phyloP scores from a whole-genome alignment of 2,113 vertebrate genomes.

The Chaetorhynchus papuensis region DNA sequence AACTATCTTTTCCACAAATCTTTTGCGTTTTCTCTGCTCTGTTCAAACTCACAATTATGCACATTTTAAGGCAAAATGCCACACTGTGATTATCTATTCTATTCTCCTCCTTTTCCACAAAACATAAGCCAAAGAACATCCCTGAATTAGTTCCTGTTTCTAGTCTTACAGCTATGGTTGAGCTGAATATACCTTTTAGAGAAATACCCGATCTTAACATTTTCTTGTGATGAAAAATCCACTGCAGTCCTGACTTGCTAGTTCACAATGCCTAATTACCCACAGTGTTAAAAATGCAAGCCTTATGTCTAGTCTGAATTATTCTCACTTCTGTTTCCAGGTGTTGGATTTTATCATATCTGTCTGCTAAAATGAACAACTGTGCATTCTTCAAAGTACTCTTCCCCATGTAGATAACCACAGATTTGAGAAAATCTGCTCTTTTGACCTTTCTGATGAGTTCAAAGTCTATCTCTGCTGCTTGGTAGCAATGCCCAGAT shows the following conservation, averaged over 20 bases:
- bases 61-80: neutral
- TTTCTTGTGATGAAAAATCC: conserved; percentile 4
- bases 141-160: conserved; percentile 9
- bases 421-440: conserved; percentile 8
- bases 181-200: neutral
- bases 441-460: neutral
- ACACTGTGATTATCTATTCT: neutral
- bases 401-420: neutral
- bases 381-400: neutral
- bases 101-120: neutral
- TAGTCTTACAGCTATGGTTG: neutral
- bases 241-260: neutral
- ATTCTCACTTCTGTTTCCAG: neutral
- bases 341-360: neutral
- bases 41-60: neutral
- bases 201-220: neutral
- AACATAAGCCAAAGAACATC: neutral
- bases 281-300: neutral
- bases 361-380: neutral
- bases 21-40: neutral
- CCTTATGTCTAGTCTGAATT: neutral
- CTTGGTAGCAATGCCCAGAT: neutral
- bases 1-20: neutral
- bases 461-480: conserved; percentile 4
- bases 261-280: conserved; percentile 19